These are phyloP conservation scores for Stomatorhinus walkeri DNA, from an alignment of 2,797 vertebrate species.

Conservation along the genomic window DNA sequence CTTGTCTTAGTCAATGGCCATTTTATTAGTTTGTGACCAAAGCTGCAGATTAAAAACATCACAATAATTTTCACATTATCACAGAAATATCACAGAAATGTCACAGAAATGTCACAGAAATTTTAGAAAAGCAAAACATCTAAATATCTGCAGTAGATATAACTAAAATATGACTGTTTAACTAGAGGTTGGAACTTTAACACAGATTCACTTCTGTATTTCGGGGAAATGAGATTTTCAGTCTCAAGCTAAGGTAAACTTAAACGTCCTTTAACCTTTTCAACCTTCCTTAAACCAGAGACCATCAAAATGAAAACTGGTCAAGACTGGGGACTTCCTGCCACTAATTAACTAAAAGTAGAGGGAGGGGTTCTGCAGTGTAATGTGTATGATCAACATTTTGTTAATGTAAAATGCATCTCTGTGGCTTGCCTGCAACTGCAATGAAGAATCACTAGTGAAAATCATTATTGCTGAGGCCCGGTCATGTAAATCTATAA, in stretches of 20 bases:
- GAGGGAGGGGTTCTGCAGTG: neutral
- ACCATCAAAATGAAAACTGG: neutral
- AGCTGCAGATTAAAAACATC: neutral
- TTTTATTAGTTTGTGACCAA: neutral
- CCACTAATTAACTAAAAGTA: neutral
- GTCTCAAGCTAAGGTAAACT: neutral
- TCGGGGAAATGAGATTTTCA: neutral
- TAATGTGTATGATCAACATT: neutral
- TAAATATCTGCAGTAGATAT: neutral
- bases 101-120: neutral
- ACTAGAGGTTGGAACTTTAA: neutral
- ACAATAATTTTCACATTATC: neutral
- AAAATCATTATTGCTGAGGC: neutral
- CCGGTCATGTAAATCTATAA: neutral
- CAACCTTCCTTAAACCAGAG: neutral
- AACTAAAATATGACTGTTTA: neutral
- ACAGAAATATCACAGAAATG: neutral
- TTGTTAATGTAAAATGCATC: neutral
- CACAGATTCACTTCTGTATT: neutral
- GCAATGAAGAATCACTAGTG: neutral
- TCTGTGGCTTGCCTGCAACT: neutral
- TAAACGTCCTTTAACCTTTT: neutral
- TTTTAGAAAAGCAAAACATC: neutral
- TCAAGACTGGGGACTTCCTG: neutral
- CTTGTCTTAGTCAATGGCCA: neutral